Base-by-base conservation (phyloP, 2,113 vertebrate species). In the Crotalus viridis region DNA sequence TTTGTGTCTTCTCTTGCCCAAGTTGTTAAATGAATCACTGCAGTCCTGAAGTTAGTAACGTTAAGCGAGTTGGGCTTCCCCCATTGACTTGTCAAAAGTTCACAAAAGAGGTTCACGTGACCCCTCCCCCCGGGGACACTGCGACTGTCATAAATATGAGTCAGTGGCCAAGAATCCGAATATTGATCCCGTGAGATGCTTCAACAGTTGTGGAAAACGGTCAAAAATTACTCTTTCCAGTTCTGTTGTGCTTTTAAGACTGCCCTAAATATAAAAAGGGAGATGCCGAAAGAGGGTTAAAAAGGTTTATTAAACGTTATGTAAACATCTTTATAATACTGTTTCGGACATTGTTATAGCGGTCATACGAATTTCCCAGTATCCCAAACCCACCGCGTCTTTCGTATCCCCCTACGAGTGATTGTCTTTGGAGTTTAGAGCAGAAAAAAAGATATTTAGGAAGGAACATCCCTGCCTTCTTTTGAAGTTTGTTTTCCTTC, bases 291-390 rank as follows among this genome's bases (percentile, higher is more conserved):
- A 54, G 57, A 39, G 5, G 87, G 85, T 0, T 0, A 39, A 97
- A 96, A 95, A 91, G 94, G 93, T 95, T 98, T 97, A 98, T 98
- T 97, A 96, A 64, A 96, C 96, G 94, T 8, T 94, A 94, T 93
- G 93, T 93, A 96, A 94, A 96, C 55, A 93, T 92, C 94, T 46
- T 90, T 94, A 96, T 95, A 96, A 95, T 54, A 22, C 95, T 94
- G 95, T 94, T 61, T 95, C 96, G 91, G 96, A 92, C 91, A 54
- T 28, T 91, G 93, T 57, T 94, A 93, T 96, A 97, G 93, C 92
- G 81, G 10, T 92, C 92, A 96, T 97, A 97, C 96, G 96, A 96
- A 96, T 93, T 24, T 81, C 0, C 94, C 95, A 90, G 92, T 43
- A 39, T 98, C 98, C 95, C 97, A 98, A 98, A 97, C 93, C 96